phyloP scores from a whole-genome alignment of 2,888 invertebrate genomes.

The Eupithecia subumbrata region DNA sequence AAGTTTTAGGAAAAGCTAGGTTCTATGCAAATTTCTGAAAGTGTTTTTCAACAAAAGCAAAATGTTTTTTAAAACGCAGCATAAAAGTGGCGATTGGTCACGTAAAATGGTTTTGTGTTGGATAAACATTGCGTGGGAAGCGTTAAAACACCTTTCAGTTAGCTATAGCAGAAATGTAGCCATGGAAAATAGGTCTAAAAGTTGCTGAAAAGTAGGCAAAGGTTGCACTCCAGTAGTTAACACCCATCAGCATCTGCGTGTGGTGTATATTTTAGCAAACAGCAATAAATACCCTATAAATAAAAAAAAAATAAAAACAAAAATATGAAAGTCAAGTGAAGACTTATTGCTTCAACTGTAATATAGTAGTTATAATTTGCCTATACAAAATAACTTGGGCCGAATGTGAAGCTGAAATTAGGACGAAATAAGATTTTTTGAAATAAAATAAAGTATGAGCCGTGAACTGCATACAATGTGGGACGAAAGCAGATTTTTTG shows the following conservation, averaged over 20 bases:
- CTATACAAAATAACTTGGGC: too few relatives aligned
- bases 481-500: too few relatives aligned
- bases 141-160: constrained; percentile 8
- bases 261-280: background rate
- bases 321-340: too few relatives aligned
- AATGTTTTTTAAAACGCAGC: background rate
- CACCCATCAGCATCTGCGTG: background rate
- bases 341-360: too few relatives aligned
- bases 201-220: constrained; percentile 48
- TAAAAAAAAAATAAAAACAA: too few relatives aligned
- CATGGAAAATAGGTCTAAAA: constrained; percentile 30
- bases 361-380: too few relatives aligned
- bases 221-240: background rate
- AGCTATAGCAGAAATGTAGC: constrained; percentile 9
- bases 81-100: background rate
- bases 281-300: too few relatives aligned
- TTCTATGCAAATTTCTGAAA: background rate
- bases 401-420: too few relatives aligned
- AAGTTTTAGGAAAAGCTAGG: background rate
- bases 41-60: background rate
- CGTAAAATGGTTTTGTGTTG: background rate
- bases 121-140: background rate
- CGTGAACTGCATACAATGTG: too few relatives aligned
- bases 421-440: too few relatives aligned
- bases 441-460: too few relatives aligned